These are phyloP conservation scores for Sciurus carolinensis DNA, from an alignment of 2,797 vertebrate species.

Conservation along the genomic window DNA sequence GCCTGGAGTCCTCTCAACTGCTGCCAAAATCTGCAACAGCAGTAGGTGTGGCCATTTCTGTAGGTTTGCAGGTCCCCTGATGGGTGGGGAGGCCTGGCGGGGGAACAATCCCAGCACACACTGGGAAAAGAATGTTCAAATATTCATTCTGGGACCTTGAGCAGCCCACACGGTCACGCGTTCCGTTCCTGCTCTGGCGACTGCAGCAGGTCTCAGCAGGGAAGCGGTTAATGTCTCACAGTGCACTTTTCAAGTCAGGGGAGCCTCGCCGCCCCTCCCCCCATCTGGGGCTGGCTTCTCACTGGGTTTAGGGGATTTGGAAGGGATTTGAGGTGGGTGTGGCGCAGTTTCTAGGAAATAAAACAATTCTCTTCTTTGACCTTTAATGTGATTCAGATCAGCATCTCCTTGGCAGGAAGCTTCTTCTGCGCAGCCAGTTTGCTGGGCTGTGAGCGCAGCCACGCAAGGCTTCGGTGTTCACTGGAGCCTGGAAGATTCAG, in stretches of 20 bases:
- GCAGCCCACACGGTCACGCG: background rate
- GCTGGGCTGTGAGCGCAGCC: background rate
- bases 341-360: slow-evolving; percentile 85
- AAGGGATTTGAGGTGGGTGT: slow-evolving; percentile 84
- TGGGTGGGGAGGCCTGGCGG: background rate
- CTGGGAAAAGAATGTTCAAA: background rate
- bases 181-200: background rate
- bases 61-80: slow-evolving; percentile 46
- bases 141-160: background rate
- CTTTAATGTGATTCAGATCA: slow-evolving; percentile 59
- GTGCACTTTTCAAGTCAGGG: slow-evolving; percentile 69
- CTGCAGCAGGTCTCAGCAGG: background rate
- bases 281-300: slow-evolving; percentile 79
- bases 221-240: slow-evolving; percentile 83
- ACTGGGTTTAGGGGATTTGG: slow-evolving; percentile 82
- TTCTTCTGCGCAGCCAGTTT: background rate
- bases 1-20: slow-evolving; percentile 46
- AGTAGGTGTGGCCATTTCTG: background rate
- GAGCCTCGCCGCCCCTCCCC: slow-evolving; percentile 79
- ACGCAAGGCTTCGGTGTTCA: background rate
- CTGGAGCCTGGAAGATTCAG: background rate
- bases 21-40: background rate
- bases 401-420: background rate
- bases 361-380: slow-evolving; percentile 82
- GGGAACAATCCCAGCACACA: background rate